Conservation (phyloP, 2,797 vertebrate genomes). For the Microhierax caerulescens region DNA sequence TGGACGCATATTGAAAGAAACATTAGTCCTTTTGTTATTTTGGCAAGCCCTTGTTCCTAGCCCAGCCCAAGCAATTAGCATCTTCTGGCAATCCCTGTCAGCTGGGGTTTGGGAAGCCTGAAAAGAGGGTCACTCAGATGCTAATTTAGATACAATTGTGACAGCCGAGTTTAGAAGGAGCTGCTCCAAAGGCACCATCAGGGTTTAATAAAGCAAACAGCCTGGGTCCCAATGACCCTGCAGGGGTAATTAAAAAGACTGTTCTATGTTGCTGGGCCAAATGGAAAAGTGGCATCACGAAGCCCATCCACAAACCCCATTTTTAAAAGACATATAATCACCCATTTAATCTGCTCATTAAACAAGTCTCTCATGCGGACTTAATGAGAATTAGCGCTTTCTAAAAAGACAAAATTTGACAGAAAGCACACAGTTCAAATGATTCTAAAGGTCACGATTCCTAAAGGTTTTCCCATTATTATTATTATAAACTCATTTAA, state of each 20-base stretch:
- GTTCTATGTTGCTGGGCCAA: conserved; percentile 75
- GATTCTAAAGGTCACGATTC: conserved; percentile 64
- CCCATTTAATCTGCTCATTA: conserved; percentile 82
- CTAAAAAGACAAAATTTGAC: conserved; percentile 74
- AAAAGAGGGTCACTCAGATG: conserved; percentile 80
- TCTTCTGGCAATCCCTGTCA: conserved; percentile 81
- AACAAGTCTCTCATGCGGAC: conserved; percentile 81
- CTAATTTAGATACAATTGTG: conserved; percentile 88
- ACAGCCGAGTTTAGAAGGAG: conserved; percentile 72
- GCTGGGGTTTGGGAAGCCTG: conserved; percentile 71
- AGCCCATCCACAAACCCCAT: conserved; percentile 56
- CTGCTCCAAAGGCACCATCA: conserved; percentile 71
- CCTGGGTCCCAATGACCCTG: conserved; percentile 77
- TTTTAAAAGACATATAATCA: conserved; percentile 75
- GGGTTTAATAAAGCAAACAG: conserved; percentile 84
- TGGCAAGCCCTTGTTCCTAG: conserved; percentile 75
- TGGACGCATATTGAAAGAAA: conserved; percentile 79
- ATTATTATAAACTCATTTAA: conserved; percentile 62
- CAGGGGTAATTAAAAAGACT: conserved; percentile 80
- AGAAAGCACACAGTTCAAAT: conserved; percentile 70
- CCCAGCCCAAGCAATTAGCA: conserved; percentile 81
- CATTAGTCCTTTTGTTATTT: conserved; percentile 82
- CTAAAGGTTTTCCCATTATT: conserved; percentile 44
- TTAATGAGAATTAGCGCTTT: conserved; percentile 81
- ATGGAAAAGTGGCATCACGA: conserved; percentile 71